Conservation (phyloP, 2,888 invertebrate genomes). For the Caenorhabditis sp. region DNA sequence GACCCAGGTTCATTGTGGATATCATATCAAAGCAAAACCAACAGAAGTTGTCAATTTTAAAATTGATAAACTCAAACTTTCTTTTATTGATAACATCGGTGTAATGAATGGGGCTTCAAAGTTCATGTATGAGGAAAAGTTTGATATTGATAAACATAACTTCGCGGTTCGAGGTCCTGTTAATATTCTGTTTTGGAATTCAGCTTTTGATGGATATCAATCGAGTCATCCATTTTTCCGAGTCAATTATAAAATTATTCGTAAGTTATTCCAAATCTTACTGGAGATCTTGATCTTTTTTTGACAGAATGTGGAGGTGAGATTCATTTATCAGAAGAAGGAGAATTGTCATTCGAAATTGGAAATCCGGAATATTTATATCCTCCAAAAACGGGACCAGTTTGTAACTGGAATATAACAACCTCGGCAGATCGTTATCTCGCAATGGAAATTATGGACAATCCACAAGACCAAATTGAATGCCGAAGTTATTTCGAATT, state of each 20-base stretch:
- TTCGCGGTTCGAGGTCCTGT: too few relatives aligned
- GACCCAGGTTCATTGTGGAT: slow-evolving; percentile 52
- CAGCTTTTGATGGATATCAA: too few relatives aligned
- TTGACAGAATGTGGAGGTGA: slow-evolving; percentile 60
- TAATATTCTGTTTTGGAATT: too few relatives aligned
- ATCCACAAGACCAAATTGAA: too few relatives aligned
- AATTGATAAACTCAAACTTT: slow-evolving; percentile 50
- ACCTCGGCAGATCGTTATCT: slow-evolving; percentile 38
- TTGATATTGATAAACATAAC: too few relatives aligned
- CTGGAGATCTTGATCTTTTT: too few relatives aligned
- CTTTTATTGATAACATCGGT: slow-evolving; percentile 59
- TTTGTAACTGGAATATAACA: slow-evolving; percentile 68
- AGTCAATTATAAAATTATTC: too few relatives aligned
- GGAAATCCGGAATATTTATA: slow-evolving; percentile 65
- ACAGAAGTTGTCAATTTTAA: slow-evolving; percentile 33
- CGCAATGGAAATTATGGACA: too few relatives aligned
- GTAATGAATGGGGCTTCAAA: background rate
- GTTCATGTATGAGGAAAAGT: too few relatives aligned
- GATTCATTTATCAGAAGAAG: slow-evolving; percentile 49
- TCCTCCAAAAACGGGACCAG: slow-evolving; percentile 60
- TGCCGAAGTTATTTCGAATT: too few relatives aligned
- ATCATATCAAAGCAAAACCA: slow-evolving; percentile 47
- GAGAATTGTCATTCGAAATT: slow-evolving; percentile 14
- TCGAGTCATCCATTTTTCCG: too few relatives aligned
- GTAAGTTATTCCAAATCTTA: too few relatives aligned